These are phyloP conservation scores for Acrobasis repandana DNA, from an alignment of 2,888 invertebrate species.

Conservation along the genomic window DNA sequence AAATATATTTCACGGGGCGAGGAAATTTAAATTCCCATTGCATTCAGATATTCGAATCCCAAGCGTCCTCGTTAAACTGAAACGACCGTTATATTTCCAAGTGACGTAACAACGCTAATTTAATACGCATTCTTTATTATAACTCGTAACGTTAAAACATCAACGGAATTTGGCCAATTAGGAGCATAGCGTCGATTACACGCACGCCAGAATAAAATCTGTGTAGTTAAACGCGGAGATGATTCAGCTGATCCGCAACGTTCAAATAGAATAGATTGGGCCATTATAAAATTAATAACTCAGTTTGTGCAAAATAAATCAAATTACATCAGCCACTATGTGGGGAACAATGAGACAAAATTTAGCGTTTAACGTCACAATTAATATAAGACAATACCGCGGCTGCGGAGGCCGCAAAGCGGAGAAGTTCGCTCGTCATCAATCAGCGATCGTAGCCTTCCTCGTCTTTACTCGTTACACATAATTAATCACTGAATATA, in stretches of 20 bases:
- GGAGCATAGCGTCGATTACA: constrained; percentile 21
- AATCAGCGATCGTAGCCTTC: constrained; percentile 68
- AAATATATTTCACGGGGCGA: constrained; percentile 18
- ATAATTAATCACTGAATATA: constrained; percentile 80
- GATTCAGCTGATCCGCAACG: constrained; percentile 52
- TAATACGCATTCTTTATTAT: constrained; percentile 23
- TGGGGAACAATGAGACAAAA: constrained; percentile 69
- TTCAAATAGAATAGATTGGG: constrained; percentile 59
- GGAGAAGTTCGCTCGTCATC: constrained; percentile 67
- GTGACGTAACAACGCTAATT: constrained; percentile 21
- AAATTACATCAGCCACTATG: constrained; percentile 68
- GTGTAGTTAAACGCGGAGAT: constrained; percentile 45
- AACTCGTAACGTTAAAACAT: constrained; percentile 17
- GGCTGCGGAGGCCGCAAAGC: constrained; percentile 55
- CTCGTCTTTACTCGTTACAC: constrained; percentile 66
- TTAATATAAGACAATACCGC: constrained; percentile 71
- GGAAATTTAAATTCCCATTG: constrained; percentile 23
- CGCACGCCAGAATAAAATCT: constrained; percentile 28
- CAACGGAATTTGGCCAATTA: constrained; percentile 22
- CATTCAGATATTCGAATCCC: constrained; percentile 18
- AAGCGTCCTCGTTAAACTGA: constrained; percentile 20
- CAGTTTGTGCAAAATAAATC: constrained; percentile 67
- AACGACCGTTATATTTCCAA: constrained; percentile 21
- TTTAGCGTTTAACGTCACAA: constrained; percentile 75
- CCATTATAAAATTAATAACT: constrained; percentile 73